Conservation (phyloP, 2,888 invertebrate species). For the Desoria tigrina region DNA sequence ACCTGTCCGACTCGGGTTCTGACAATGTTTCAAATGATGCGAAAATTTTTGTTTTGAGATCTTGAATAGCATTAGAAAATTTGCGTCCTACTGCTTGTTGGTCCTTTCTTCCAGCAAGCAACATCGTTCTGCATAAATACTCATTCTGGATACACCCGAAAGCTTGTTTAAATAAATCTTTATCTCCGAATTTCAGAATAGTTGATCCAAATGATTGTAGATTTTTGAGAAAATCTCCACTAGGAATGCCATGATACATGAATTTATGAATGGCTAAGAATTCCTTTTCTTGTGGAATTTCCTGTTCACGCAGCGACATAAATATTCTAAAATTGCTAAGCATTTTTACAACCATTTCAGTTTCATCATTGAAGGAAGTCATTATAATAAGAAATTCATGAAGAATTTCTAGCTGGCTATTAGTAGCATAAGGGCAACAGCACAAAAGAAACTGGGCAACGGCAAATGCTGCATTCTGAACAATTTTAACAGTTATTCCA, state of each 20-base stretch:
- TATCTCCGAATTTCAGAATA: conserved; percentile 43
- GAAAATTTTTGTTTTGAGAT: not conserved
- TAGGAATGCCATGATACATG: conserved; percentile 15
- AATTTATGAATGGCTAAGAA: conserved; percentile 42
- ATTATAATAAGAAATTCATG: conserved; percentile 34
- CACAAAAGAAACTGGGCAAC: conserved; percentile 26
- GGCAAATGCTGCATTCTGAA: conserved; percentile 17
- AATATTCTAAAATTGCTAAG: conserved; percentile 32
- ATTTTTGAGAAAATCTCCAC: not conserved
- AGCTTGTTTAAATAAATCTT: conserved; percentile 30
- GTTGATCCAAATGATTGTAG: conserved; percentile 27
- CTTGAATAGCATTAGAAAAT: not conserved
- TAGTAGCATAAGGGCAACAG: conserved; percentile 26
- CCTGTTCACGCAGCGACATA: conserved; percentile 42
- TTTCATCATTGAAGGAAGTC: conserved; percentile 26
- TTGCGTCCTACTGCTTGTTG: not conserved
- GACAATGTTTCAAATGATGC: not conserved
- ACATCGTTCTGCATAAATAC: not conserved
- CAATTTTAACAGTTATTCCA: conserved; percentile 9
- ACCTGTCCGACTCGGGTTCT: conserved; percentile 14
- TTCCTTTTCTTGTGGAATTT: conserved; percentile 48
- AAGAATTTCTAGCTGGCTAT: conserved; percentile 34
- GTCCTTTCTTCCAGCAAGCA: not conserved
- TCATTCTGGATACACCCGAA: conserved; percentile 15
- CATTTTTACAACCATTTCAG: conserved; percentile 17